Conservation (phyloP, 1,140 invertebrate species). For the Ceratosolen solmsi region DNA sequence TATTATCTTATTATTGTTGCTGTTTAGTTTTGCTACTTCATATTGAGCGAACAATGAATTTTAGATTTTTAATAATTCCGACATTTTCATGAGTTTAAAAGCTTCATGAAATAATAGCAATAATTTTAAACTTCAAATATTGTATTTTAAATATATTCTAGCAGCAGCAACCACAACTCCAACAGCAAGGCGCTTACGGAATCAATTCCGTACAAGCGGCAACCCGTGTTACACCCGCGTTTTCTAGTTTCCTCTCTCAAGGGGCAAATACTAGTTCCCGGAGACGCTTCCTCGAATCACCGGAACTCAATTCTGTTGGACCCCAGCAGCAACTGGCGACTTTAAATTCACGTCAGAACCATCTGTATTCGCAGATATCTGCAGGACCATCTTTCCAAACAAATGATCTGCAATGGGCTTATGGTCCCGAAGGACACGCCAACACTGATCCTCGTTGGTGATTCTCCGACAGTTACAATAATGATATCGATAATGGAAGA, state of each 20-base stretch:
- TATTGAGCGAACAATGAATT: no score
- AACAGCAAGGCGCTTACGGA: background rate
- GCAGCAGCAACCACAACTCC: background rate
- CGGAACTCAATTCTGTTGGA: background rate
- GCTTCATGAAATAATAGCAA: no score
- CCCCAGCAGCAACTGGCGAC: background rate
- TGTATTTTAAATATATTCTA: no score
- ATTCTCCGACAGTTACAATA: background rate
- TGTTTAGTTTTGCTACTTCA: no score
- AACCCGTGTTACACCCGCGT: conserved; percentile 24
- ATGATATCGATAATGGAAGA: background rate
- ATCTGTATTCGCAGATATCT: background rate
- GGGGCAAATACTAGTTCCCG: conserved; percentile 24
- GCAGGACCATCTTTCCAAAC: background rate
- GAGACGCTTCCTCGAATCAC: background rate
- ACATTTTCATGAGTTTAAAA: no score
- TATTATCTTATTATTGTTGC: no score
- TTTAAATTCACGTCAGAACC: background rate
- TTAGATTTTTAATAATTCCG: no score
- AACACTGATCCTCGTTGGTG: background rate
- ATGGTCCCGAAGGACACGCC: background rate
- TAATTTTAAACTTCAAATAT: no score
- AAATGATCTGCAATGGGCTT: background rate
- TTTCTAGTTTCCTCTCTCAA: conserved; percentile 15
- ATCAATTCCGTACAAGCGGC: background rate